Base-by-base conservation (phyloP, 2,113 vertebrate genomes). In the Leucoraja erinaceus region DNA sequence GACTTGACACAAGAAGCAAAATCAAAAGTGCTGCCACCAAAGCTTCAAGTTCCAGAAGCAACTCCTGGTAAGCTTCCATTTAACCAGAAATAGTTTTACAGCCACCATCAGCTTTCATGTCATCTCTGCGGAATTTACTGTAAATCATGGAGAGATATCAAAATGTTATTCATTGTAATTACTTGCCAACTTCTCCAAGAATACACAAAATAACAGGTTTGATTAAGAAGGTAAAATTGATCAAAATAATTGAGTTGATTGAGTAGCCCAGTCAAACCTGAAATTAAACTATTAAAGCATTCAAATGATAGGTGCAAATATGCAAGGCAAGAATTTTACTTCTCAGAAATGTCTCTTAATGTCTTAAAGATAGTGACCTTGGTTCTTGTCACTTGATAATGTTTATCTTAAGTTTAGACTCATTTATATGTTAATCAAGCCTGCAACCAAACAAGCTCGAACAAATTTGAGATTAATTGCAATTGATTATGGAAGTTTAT, bases 1-100 rank as follows among this genome's bases (percentile, higher is more conserved):
- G 95, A 97, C 16, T 94, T 98, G 59, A 96, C 98, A 94, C 94
- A 93, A 28, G 84, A 96, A 18, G 93, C 96, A 93, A 93, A 96
- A 90, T 93, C 86, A 75, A 93, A 6, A 16, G 79, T 38, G 33
- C n/a, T 14, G n/a, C 61, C n/a, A 59, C 1, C n/a, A 5, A 1
- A 0, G 14, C 0, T 18, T 63, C 56, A 12, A 28, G 1, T 31
- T n/a, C 28, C 28, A 63, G 10, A 5, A 63, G 8, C 7, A 88
- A 66, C 59, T 47, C 38, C 38, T 47, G 38, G 38, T 88, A n/a
- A 88, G 83, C n/a, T 88, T 63, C 18, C n/a, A 63, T 8, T 31
- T n/a, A 63, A 33, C 11, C 4, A n/a, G 59, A 31, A 66, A 4
- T 6, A 6, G 28, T 63, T 84, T 88, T 61, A 66, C 31, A 33